phyloP scores from a whole-genome alignment of 2,888 invertebrate genomes.

The Cerastis leucographa region DNA sequence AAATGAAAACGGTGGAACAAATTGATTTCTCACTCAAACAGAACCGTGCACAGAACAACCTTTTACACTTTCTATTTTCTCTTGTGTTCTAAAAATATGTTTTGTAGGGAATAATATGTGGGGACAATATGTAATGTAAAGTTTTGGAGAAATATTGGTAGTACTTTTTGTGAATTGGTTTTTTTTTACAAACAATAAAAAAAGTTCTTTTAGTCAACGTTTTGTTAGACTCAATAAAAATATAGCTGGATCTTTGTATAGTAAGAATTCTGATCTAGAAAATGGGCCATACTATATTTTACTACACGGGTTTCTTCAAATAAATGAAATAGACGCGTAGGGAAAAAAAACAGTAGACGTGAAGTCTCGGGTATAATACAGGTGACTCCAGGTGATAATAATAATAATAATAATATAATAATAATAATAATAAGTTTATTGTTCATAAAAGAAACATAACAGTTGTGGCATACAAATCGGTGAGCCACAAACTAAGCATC shows the following conservation, averaged over 20 bases:
- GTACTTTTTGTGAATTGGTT: constrained; percentile 15
- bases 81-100: constrained; percentile 69
- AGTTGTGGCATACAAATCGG: too few species aligned
- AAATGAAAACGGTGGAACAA: constrained; percentile 89
- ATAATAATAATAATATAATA: too few species aligned
- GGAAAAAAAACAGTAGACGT: neutral
- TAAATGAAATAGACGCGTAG: neutral
- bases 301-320: neutral
- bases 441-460: too few species aligned
- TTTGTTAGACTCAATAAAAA: constrained; percentile 6
- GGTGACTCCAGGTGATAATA: rapidly evolving
- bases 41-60: constrained; percentile 79
- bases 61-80: constrained; percentile 73
- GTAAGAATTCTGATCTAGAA: neutral
- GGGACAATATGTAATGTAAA: constrained; percentile 22
- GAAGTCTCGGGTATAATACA: neutral
- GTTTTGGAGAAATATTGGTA: constrained; percentile 26
- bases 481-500: too few species aligned
- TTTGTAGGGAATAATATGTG: constrained; percentile 54
- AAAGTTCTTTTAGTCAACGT: neutral
- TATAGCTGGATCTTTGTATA: neutral
- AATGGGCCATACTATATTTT: neutral
- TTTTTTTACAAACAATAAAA: neutral
- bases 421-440: too few species aligned
- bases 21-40: constrained; percentile 90